phyloP scores from a whole-genome alignment of 2,797 vertebrate genomes.

The Girardinus metallicus region DNA sequence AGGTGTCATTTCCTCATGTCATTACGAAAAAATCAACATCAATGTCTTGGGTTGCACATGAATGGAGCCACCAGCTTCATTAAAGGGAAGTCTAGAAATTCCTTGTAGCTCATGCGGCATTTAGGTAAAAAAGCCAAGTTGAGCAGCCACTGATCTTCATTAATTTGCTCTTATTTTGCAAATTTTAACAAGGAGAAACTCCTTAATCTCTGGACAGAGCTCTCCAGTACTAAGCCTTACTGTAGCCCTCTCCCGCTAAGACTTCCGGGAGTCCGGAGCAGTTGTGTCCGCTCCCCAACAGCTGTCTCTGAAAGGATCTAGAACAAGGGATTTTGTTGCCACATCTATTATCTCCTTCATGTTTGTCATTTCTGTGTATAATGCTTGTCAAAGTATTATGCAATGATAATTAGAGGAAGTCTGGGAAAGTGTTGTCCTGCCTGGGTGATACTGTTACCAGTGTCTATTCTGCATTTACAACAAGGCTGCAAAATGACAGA shows the following conservation, averaged over 20 bases:
- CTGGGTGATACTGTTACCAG: background rate
- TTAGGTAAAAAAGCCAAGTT: slow-evolving; percentile 22
- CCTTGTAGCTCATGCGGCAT: slow-evolving; percentile 25
- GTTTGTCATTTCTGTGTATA: background rate
- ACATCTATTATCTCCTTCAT: background rate
- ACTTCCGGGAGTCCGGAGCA: background rate
- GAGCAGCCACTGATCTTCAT: slow-evolving; percentile 20
- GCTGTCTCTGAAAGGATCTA: background rate
- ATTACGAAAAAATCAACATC: background rate
- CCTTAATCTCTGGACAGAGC: background rate
- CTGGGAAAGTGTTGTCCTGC: background rate
- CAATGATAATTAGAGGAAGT: background rate
- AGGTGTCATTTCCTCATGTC: background rate
- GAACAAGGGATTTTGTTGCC: background rate
- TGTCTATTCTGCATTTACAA: background rate
- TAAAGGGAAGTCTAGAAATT: background rate
- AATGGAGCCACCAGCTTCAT: background rate
- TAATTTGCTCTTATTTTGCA: slow-evolving; percentile 17
- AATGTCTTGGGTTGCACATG: background rate
- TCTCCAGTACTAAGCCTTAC: background rate
- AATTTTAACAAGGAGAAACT: background rate
- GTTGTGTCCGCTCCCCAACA: background rate
- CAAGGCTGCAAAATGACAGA: background rate
- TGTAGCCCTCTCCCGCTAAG: background rate
- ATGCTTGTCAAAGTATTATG: background rate